phyloP scores from a whole-genome alignment of 1,140 invertebrate species.

The Venustaconcha ellipsiformis region DNA sequence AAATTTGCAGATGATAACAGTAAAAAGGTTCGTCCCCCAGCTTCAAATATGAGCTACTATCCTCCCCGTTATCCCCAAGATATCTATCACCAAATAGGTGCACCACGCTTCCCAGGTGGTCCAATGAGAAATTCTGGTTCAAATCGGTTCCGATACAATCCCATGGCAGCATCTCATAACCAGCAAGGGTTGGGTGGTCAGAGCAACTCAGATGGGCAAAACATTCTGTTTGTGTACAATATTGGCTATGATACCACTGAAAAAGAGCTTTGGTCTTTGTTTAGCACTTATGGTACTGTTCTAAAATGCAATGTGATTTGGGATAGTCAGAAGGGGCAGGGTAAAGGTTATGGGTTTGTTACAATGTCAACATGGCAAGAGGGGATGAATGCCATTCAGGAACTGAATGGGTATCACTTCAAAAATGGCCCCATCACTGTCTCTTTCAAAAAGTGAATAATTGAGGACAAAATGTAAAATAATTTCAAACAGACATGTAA shows the following conservation, averaged over 20 bases:
- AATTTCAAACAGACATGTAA: no score
- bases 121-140: slow-evolving; percentile 21
- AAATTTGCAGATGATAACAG: slow-evolving; percentile 93
- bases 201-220: slow-evolving; percentile 28
- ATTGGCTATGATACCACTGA: slow-evolving; percentile 69
- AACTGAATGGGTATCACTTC: slow-evolving; percentile 66
- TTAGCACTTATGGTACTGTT: slow-evolving; percentile 67
- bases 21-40: slow-evolving; percentile 70
- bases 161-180: slow-evolving; percentile 19
- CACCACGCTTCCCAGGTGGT: slow-evolving; percentile 6
- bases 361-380: slow-evolving; percentile 70
- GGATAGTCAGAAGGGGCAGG: slow-evolving; percentile 60
- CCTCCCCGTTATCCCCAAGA: slow-evolving; percentile 27
- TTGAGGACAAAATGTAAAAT: no score
- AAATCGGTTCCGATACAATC: slow-evolving; percentile 41
- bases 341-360: slow-evolving; percentile 71
- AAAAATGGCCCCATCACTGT: slow-evolving; percentile 68
- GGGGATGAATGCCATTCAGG: slow-evolving; percentile 67
- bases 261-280: slow-evolving; percentile 65
- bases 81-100: slow-evolving; percentile 14
- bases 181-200: slow-evolving; percentile 15
- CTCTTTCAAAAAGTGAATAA: slow-evolving; percentile 36
- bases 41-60: not conserved
- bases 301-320: slow-evolving; percentile 68
- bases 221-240: slow-evolving; percentile 70